These are phyloP conservation scores for Rhyacophila evoluta DNA, from an alignment of 2,888 invertebrate genomes.

Conservation along the genomic window DNA sequence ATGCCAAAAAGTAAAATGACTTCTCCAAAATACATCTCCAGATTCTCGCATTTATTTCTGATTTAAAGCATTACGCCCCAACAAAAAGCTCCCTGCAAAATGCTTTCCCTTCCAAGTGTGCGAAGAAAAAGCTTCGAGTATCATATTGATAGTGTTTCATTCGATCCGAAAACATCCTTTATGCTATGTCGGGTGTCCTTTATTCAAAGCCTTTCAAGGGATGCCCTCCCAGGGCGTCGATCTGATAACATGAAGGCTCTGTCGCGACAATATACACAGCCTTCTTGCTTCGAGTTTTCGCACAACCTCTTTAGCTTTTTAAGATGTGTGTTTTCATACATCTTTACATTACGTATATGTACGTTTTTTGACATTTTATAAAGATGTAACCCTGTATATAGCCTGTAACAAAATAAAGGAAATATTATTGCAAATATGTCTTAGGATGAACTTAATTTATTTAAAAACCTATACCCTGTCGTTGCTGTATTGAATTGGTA, in stretches of 20 bases:
- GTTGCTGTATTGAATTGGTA: no score
- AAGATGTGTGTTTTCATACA: neutral
- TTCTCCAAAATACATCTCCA: neutral
- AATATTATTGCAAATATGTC: no score
- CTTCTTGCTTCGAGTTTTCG: neutral
- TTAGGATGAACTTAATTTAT: no score
- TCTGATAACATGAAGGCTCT: slow-evolving; percentile 35
- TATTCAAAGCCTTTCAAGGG: slow-evolving; percentile 50
- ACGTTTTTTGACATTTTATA: no score
- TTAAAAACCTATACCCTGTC: no score
- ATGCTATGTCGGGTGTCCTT: slow-evolving; percentile 46
- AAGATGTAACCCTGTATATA: no score
- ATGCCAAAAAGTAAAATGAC: neutral
- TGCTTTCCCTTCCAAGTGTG: slow-evolving; percentile 65
- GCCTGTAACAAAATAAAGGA: no score
- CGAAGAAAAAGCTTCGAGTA: slow-evolving; percentile 35
- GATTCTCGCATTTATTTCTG: slow-evolving; percentile 3
- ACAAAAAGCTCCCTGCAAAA: slow-evolving; percentile 65
- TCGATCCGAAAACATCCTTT: slow-evolving; percentile 40
- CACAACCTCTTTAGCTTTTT: neutral
- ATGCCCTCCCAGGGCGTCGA: slow-evolving; percentile 37
- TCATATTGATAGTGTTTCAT: slow-evolving; percentile 50
- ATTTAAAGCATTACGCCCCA: slow-evolving; percentile 64
- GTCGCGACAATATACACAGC: neutral
- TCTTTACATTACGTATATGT: no score